phyloP scores from a whole-genome alignment of 2,113 vertebrate species.

The Salvelinus namaycush region DNA sequence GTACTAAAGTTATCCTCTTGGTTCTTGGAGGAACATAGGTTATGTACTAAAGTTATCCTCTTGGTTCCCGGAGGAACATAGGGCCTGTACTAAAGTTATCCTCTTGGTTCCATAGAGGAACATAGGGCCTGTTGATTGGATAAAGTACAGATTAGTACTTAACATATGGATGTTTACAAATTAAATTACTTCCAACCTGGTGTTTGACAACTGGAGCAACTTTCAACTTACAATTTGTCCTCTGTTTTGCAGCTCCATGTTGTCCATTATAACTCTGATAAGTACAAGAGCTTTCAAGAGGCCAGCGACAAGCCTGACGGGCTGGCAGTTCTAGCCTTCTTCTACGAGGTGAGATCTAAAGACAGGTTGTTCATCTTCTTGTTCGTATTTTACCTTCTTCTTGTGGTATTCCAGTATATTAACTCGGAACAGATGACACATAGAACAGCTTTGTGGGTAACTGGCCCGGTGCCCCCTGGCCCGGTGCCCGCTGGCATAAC shows the following conservation, averaged over 20 bases:
- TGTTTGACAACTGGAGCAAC: too few relatives aligned
- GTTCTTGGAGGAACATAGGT: too few relatives aligned
- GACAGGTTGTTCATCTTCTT: too few relatives aligned
- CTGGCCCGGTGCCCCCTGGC: conserved; percentile 14
- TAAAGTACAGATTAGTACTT: too few relatives aligned
- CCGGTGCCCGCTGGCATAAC: conserved; percentile 19
- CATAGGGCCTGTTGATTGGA: too few relatives aligned
- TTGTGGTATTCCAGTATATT: neutral
- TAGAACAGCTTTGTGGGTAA: conserved; percentile 1
- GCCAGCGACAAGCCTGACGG: conserved; percentile 81
- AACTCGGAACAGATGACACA: neutral
- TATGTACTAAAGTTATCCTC: too few relatives aligned
- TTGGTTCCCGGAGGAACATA: too few relatives aligned
- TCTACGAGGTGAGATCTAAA: conserved; percentile 74
- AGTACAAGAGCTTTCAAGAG: conserved; percentile 78
- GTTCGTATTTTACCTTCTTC: neutral
- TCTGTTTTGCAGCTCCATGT: conserved; percentile 82
- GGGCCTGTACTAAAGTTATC: too few relatives aligned
- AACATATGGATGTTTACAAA: too few relatives aligned
- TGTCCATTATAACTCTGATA: conserved; percentile 88
- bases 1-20: too few relatives aligned
- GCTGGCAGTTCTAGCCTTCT: conserved; percentile 85
- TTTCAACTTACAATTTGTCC: neutral
- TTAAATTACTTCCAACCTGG: too few relatives aligned
- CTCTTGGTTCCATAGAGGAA: too few relatives aligned